Conservation (phyloP, 2,113 vertebrate genomes). For the Elephas maximus region DNA sequence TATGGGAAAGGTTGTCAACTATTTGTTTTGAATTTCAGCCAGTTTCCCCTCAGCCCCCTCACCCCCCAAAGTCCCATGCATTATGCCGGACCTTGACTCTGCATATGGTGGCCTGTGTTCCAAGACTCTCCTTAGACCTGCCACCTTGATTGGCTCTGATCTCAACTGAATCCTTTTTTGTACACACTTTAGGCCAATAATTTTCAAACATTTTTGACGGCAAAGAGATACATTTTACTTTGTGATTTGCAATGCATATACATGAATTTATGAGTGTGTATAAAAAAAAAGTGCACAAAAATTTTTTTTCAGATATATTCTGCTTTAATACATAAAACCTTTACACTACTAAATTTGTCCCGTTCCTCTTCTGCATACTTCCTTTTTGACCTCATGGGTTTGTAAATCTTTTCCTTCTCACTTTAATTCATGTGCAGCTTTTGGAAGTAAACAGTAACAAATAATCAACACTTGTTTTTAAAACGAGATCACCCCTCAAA, state of each 20-base stretch:
- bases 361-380: not conserved
- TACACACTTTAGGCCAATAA: not conserved
- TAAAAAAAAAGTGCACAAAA: not conserved
- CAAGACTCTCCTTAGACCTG: not conserved
- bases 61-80: not conserved
- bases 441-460: slow-evolving; percentile 29
- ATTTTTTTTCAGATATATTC: not conserved
- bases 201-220: slow-evolving; percentile 14
- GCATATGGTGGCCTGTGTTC: not conserved
- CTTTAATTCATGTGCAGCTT: slow-evolving; percentile 9
- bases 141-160: not conserved
- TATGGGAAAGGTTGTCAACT: not conserved
- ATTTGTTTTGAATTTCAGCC: slow-evolving; percentile 13
- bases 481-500: slow-evolving; percentile 1
- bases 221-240: not conserved
- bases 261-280: not conserved
- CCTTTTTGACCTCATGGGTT: not conserved
- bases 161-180: not conserved
- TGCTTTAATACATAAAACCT: slow-evolving; percentile 5
- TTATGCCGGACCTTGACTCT: not conserved
- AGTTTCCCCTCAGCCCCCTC: not conserved
- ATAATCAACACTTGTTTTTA: not conserved
- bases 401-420: not conserved
- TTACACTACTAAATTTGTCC: slow-evolving; percentile 24
- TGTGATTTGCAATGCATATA: not conserved